Evolutionary conservation across 1,140 invertebrate species (phyloP).

Genomic region (Pectinophora gossypiella): DNA sequence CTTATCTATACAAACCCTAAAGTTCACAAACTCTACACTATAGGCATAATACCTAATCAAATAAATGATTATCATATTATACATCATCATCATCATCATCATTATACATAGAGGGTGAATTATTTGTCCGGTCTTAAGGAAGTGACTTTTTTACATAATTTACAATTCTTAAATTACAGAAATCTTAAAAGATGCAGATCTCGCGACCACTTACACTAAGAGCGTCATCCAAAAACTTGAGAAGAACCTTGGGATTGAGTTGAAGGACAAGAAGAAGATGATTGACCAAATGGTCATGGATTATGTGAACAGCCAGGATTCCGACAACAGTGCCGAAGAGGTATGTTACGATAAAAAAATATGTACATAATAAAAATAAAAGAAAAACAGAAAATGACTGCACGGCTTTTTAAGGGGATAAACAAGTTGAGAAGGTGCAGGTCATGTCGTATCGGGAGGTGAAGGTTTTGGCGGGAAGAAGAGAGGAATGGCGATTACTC

Average conservation of each 20-base stretch:
- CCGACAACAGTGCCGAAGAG: not conserved
- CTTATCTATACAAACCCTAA: too few species aligned
- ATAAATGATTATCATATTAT: too few species aligned
- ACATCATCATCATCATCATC: not conserved
- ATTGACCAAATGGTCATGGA: slow-evolving; percentile 91
- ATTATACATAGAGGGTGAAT: not conserved
- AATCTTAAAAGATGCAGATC: slow-evolving; percentile 91
- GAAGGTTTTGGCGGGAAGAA: too few species aligned
- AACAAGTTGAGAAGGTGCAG: too few species aligned
- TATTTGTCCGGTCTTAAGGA: not conserved
- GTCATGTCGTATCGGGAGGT: too few species aligned
- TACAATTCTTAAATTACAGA: slow-evolving; percentile 81
- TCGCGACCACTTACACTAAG: slow-evolving; percentile 89
- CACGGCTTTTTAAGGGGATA: too few species aligned
- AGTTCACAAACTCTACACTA: too few species aligned
- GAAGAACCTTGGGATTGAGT: slow-evolving; percentile 85
- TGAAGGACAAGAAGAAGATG: slow-evolving; percentile 86
- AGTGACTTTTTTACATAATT: slow-evolving; percentile 7
- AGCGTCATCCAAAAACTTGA: slow-evolving; percentile 93
- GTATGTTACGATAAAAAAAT: too few species aligned
- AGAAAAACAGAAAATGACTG: too few species aligned
- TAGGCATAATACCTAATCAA: too few species aligned
- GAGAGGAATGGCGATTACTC: too few species aligned
- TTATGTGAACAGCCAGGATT: slow-evolving; percentile 78
- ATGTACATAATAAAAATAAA: too few species aligned